Evolutionary conservation across 2,113 vertebrate species (phyloP).

Genomic region (Zosterops lateralis): DNA sequence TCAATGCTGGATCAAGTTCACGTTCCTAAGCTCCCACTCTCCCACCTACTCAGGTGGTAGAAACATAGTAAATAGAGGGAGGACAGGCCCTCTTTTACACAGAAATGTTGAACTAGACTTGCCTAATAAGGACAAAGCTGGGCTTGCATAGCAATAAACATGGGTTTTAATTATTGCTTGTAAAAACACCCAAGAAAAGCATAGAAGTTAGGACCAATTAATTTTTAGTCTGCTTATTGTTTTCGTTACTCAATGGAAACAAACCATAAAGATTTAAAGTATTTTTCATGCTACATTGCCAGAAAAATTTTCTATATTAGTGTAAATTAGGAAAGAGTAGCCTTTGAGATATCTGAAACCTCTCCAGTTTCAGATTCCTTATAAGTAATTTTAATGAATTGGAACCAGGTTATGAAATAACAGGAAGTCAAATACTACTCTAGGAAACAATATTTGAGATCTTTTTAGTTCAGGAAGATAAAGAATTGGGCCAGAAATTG

Average conservation of each 20-base stretch:
- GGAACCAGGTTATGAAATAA: background rate
- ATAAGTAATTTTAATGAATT: background rate
- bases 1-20: constrained; percentile 78
- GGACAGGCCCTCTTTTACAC: constrained; percentile 38
- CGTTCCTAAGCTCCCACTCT: constrained; percentile 81
- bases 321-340: background rate
- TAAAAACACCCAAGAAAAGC: constrained; percentile 51
- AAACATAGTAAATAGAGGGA: constrained; percentile 27
- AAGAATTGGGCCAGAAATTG: background rate
- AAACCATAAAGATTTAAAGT: constrained; percentile 37
- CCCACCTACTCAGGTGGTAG: constrained; percentile 65
- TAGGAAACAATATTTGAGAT: background rate
- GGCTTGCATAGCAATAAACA: constrained; percentile 41
- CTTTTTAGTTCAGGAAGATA: background rate
- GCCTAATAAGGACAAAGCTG: constrained; percentile 64
- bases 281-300: background rate
- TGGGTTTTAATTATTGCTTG: constrained; percentile 54
- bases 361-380: background rate
- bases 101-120: constrained; percentile 13
- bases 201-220: constrained; percentile 56
- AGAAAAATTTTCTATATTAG: background rate
- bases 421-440: background rate
- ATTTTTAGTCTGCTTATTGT: constrained; percentile 25
- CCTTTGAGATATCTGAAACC: background rate
- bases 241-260: constrained; percentile 34